These are phyloP conservation scores for Platygyra sinensis DNA, from an alignment of 64 coral and sea anemone genomes.

Conservation along the genomic window DNA sequence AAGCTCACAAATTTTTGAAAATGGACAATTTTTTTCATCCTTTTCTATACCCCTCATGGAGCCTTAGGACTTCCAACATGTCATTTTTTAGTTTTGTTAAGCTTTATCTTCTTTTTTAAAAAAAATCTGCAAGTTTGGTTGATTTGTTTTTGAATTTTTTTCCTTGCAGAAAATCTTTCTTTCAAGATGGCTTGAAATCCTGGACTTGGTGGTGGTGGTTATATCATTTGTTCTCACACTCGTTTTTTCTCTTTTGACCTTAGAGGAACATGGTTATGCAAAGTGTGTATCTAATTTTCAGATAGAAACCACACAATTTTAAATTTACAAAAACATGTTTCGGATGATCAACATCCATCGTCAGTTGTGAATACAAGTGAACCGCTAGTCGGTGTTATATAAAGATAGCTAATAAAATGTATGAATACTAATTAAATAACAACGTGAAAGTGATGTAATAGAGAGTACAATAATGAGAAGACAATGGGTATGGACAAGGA, in stretches of 20 bases:
- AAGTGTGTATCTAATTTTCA: too few species aligned
- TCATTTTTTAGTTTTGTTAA: neutral
- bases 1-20: too few species aligned
- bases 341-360: too few species aligned
- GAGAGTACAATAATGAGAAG: too few species aligned
- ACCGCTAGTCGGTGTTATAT: too few species aligned
- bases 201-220: conserved; percentile 80
- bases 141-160: neutral
- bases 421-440: too few species aligned
- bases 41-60: neutral
- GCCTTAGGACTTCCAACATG: neutral
- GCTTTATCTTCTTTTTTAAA: neutral
- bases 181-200: conserved; percentile 94
- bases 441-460: too few species aligned
- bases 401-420: too few species aligned
- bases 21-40: neutral
- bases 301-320: too few species aligned
- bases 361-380: too few species aligned
- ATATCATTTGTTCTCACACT: conserved; percentile 85
- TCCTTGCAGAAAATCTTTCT: conserved; percentile 69
- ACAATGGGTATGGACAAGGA: too few species aligned
- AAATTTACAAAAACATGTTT: too few species aligned
- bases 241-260: conserved; percentile 59
- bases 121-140: neutral
- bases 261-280: conserved; percentile 76